Evolutionary conservation across 1,140 invertebrate species (phyloP).

Genomic region (Halyomorpha halys): DNA sequence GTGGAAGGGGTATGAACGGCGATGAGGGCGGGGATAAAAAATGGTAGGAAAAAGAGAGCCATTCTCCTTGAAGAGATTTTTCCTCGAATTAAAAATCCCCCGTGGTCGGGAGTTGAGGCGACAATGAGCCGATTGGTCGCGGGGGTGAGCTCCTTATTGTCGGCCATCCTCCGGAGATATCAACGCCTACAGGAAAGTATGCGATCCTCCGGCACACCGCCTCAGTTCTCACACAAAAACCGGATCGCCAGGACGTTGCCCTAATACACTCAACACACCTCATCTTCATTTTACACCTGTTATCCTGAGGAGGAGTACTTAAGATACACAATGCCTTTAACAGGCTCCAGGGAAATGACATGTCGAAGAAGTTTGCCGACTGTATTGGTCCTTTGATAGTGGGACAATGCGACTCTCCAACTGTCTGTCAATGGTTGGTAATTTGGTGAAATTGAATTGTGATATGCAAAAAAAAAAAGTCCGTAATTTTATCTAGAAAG

Average conservation of each 20-base stretch:
- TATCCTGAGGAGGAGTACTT: no score
- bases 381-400: no score
- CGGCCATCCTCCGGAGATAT: background rate
- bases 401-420: no score
- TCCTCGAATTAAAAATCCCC: slow-evolving; percentile 14
- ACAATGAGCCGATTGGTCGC: slow-evolving; percentile 12
- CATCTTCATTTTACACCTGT: no score
- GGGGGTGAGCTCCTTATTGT: slow-evolving; percentile 3
- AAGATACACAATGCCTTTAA: no score
- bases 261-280: no score
- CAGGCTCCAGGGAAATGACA: no score
- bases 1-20: background rate
- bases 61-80: slow-evolving; percentile 12
- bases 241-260: background rate
- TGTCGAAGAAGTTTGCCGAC: no score
- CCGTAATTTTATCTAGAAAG: no score
- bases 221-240: slow-evolving; percentile 10
- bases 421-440: no score
- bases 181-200: slow-evolving; percentile 3
- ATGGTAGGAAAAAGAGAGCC: slow-evolving; percentile 5
- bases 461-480: no score
- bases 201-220: background rate
- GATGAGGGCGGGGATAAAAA: background rate
- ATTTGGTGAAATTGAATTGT: no score
- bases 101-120: background rate